These are phyloP conservation scores for Ophion slaviceki DNA, from an alignment of 2,888 invertebrate species.

Conservation along the genomic window DNA sequence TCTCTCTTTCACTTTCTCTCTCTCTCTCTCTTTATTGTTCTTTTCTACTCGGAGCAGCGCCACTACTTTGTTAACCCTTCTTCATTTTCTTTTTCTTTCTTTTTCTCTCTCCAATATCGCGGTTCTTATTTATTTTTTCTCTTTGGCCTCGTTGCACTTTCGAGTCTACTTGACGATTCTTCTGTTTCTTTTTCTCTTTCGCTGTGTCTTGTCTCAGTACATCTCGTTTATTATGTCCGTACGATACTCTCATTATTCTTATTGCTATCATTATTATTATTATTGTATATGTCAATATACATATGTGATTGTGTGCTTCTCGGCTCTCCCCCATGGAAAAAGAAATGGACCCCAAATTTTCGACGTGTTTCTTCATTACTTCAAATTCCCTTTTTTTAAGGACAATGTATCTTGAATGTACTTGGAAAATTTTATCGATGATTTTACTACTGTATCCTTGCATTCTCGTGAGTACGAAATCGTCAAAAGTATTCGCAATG, in stretches of 20 bases:
- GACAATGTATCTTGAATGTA: neutral
- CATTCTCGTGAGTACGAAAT: neutral
- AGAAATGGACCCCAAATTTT: constrained; percentile 19
- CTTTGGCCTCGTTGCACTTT: constrained; percentile 10
- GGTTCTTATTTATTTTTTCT: constrained; percentile 37
- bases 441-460: neutral
- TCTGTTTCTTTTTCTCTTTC: constrained; percentile 44
- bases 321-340: constrained; percentile 77
- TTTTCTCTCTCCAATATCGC: neutral
- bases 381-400: neutral
- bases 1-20: constrained; percentile 58
- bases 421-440: neutral
- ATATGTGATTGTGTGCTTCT: constrained; percentile 79
- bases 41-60: constrained; percentile 45
- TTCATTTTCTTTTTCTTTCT: constrained; percentile 42
- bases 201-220: constrained; percentile 33
- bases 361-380: neutral
- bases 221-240: constrained; percentile 53
- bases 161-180: constrained; percentile 30
- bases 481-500: neutral
- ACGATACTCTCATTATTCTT: constrained; percentile 46
- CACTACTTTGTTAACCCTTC: constrained; percentile 51
- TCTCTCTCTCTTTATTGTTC: constrained; percentile 52
- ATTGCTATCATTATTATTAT: constrained; percentile 36
- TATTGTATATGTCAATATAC: constrained; percentile 41